A percentile compares a stretch with the other conserved stretches of the same genome.
Conservation (phyloP, 2,113 vertebrate species). For the Sturnus vulgaris region DNA sequence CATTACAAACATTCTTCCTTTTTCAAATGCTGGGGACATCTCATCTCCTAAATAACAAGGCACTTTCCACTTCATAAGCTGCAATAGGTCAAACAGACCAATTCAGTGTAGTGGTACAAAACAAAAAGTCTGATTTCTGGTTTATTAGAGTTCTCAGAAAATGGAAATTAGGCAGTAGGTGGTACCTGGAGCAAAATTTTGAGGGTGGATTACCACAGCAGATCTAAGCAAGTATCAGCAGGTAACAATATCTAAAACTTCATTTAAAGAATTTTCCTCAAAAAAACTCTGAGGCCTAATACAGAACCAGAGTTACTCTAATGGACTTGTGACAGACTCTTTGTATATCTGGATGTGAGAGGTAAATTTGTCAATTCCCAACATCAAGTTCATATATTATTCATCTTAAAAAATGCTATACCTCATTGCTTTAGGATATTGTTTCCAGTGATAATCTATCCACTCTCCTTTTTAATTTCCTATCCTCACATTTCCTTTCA, state of each 20-base stretch:
- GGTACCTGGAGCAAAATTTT: neutral
- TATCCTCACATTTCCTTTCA: neutral
- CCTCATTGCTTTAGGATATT: neutral
- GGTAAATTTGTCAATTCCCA: neutral
- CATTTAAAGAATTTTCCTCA: neutral
- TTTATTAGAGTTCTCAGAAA: neutral
- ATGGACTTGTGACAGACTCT: neutral
- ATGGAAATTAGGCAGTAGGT: neutral
- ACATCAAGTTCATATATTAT: neutral
- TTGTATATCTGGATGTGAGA: neutral
- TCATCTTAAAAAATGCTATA: neutral
- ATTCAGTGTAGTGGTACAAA: neutral
- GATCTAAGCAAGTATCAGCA: neutral
- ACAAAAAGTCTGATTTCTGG: neutral
- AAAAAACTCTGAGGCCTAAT: neutral
- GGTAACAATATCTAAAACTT: neutral
- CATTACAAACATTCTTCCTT: neutral
- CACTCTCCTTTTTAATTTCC: neutral
- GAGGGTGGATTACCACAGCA: neutral
- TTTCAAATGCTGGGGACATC: neutral
- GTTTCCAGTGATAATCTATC: neutral
- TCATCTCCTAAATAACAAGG: neutral
- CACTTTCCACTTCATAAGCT: neutral
- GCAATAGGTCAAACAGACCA: neutral
- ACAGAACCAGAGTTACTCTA: neutral